phyloP scores from a whole-genome alignment of 2,797 vertebrate species.

The Oreonectes daqikongensis region DNA sequence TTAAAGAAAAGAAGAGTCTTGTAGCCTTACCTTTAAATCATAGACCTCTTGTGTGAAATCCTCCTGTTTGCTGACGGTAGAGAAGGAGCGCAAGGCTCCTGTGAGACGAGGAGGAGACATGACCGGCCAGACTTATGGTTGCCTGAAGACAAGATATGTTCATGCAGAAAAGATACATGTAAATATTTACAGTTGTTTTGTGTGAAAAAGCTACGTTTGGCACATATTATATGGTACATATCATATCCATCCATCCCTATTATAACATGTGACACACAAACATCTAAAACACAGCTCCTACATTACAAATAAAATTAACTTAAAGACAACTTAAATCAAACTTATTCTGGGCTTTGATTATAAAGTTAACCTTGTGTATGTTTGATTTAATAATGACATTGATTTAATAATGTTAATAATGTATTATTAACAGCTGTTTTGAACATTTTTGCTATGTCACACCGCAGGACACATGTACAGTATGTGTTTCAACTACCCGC shows the following conservation, averaged over 20 bases:
- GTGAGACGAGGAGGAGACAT: slow-evolving; percentile 96
- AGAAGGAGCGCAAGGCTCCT: slow-evolving; percentile 93
- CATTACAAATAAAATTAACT: too few relatives aligned
- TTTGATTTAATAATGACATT: too few relatives aligned
- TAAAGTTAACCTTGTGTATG: too few relatives aligned
- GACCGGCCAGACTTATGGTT: slow-evolving; percentile 60
- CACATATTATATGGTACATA: not conserved
- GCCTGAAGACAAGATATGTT: slow-evolving; percentile 54
- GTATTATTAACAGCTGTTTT: too few relatives aligned
- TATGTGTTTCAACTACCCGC: too few relatives aligned
- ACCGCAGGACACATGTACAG: too few relatives aligned
- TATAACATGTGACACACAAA: not conserved
- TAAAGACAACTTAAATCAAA: not conserved
- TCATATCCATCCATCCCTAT: not conserved
- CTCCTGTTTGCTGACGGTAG: slow-evolving; percentile 91
- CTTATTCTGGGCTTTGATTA: too few relatives aligned
- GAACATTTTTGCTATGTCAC: too few relatives aligned
- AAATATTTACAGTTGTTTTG: not conserved
- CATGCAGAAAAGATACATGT: not conserved
- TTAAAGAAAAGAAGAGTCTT: too few relatives aligned
- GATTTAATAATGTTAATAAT: too few relatives aligned
- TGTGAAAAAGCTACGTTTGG: not conserved
- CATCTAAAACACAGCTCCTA: too few relatives aligned
- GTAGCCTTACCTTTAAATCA: slow-evolving; percentile 87
- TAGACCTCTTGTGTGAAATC: slow-evolving; percentile 79